Conservation (phyloP, 2,888 invertebrate genomes). For the Andrena camellia region DNA sequence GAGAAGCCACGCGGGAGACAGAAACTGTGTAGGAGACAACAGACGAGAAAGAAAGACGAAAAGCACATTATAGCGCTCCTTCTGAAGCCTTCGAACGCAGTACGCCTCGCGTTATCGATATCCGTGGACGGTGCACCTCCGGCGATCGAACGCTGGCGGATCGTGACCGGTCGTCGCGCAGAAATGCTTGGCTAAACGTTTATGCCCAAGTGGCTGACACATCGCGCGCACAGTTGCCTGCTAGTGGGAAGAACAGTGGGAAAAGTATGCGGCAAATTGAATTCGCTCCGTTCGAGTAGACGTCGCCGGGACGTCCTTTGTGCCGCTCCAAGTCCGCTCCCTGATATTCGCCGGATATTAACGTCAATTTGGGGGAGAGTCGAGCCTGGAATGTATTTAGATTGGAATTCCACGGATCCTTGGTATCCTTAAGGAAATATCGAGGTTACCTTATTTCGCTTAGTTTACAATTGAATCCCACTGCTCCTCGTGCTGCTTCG, state of each 20-base stretch:
- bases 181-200: background rate
- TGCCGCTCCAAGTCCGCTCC: background rate
- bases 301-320: background rate
- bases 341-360: conserved; percentile 15
- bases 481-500: background rate
- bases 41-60: conserved; percentile 36
- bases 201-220: background rate
- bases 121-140: conserved; percentile 21
- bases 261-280: background rate
- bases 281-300: background rate
- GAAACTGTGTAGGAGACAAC: conserved; percentile 28
- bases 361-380: background rate
- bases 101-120: conserved; percentile 40
- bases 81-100: conserved; percentile 43
- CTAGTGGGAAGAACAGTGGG: conserved; percentile 5
- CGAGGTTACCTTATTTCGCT: conserved; percentile 1
- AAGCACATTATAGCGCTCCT: conserved; percentile 43
- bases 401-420: background rate
- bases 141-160: background rate
- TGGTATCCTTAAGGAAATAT: background rate
- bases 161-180: background rate
- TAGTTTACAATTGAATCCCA: background rate
- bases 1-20: conserved; percentile 23
- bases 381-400: conserved; percentile 1
- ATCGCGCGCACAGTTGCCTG: background rate